Conservation (phyloP, 37 sponge, comb jelly and placozoan species). For the Theonella swinhoei region DNA sequence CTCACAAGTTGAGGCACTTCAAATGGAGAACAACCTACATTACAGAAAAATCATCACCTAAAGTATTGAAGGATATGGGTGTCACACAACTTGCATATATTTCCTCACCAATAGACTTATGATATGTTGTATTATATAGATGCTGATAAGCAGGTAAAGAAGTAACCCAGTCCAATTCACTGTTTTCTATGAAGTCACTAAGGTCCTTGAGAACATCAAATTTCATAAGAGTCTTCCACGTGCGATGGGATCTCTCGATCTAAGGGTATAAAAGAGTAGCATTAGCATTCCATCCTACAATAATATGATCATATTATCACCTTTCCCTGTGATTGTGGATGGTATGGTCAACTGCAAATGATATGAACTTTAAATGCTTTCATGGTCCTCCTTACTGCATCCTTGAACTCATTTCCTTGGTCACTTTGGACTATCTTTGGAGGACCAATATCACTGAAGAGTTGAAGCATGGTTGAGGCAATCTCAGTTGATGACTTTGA, state of each 20-base stretch:
- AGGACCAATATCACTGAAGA: constrained; percentile 12
- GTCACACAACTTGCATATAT: too few relatives aligned
- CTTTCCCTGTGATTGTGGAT: constrained; percentile 21
- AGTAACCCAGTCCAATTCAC: too few relatives aligned
- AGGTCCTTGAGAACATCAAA: too few relatives aligned
- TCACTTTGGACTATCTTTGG: background rate
- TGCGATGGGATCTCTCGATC: background rate
- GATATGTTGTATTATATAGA: too few relatives aligned
- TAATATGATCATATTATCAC: background rate
- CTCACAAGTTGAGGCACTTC: too few relatives aligned
- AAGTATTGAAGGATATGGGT: too few relatives aligned
- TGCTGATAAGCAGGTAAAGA: too few relatives aligned
- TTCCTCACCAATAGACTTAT: too few relatives aligned
- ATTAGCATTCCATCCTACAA: background rate
- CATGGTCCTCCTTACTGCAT: background rate
- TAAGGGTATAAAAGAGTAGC: background rate
- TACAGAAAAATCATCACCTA: too few relatives aligned
- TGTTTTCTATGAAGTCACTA: too few relatives aligned
- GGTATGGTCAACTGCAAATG: constrained; percentile 4
- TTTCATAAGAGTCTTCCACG: too few relatives aligned
- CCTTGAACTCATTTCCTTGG: constrained; percentile 11
- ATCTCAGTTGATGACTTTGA: background rate
- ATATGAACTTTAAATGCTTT: background rate
- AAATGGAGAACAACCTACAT: too few relatives aligned
- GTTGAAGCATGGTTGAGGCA: background rate